Base-by-base conservation (phyloP, 1,140 invertebrate genomes). In the Pachyrhynchus sulphureomaculatus region DNA sequence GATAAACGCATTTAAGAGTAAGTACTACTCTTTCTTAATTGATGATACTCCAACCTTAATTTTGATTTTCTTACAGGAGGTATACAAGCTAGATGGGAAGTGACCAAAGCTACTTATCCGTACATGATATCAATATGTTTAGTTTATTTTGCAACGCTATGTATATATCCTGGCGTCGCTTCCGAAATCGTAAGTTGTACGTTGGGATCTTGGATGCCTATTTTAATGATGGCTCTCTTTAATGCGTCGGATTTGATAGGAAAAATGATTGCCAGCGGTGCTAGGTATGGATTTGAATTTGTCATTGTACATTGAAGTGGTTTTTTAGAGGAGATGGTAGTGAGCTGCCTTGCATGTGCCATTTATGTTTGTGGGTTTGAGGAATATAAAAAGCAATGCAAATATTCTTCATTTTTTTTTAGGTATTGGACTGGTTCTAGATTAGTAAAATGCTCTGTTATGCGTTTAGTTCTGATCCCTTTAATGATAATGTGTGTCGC, bases 161-260 rank as follows among this genome's bases (percentile, higher is more conserved):
- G 88, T 56, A 78, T 95, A 1, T 96, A 95, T 71, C 93, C 93
- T 2, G 93, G 92, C 21, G 92, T 96, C 20, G 85, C 91, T 54
- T 92, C 91, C 0, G 92, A 95, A 77, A 88, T 96, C 26, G 82
- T 86, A 29, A 93, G 90, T 26, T 95, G 92, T 68, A 82, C 82
- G 17, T 85, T 92, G 20, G 84, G 85, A 5, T 86, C 86, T 1
- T 95, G 93, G 92, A 93, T 95, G 91, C 92, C 92, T 0, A 91
- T 95, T 1, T 81, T 95, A 12, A 78, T 96, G 23, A 95, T 96
- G 91, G 87, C 91, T 6, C 80, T 87, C 0, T 95, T 95, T 69
- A 95, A 95, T 71, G 81, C 87, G 1, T 87, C 88, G 39, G 93
- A 95, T 79, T 84, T 95, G 5, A 79, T 93, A 56, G 93, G 65